Percentiles rank a stretch among this genome's conserved stretches.
Conservation (phyloP, 2,113 vertebrate genomes). For the Phalacrocorax brasilianus region DNA sequence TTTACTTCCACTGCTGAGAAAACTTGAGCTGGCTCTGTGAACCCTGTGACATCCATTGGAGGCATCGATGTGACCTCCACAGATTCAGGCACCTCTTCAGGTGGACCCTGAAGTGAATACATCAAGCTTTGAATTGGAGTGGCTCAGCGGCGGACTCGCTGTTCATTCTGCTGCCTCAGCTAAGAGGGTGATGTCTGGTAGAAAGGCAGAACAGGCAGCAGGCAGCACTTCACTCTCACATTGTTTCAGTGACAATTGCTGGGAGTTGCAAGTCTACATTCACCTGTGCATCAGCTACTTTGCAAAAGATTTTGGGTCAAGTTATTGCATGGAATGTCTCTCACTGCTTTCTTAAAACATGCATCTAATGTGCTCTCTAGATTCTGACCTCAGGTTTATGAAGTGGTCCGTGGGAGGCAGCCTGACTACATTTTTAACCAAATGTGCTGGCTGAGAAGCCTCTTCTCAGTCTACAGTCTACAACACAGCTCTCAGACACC, state of each 20-base stretch:
- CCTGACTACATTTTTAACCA: not conserved
- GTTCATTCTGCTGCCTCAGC: accelerated
- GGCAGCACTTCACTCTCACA: not conserved
- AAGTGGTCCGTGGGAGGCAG: not conserved
- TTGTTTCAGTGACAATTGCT: not conserved
- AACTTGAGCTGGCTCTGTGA: not conserved
- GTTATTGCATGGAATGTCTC: not conserved
- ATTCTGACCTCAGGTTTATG: not conserved
- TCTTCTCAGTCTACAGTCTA: not conserved
- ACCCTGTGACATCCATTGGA: not conserved
- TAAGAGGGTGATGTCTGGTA: not conserved
- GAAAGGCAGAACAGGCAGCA: not conserved
- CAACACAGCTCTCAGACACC: not conserved
- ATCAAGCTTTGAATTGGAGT: not conserved
- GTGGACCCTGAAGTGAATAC: not conserved
- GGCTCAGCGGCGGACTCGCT: not conserved
- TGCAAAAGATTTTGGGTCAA: not conserved
- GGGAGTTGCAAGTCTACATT: not conserved
- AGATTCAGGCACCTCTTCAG: not conserved
- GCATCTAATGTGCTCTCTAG: not conserved
- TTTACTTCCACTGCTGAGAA: not conserved
- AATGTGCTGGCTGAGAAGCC: not conserved
- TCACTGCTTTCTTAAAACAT: not conserved
- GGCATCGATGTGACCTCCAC: not conserved
- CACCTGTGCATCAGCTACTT: not conserved